A percentile compares a stretch with the other conserved stretches of the same genome.
Evolutionary conservation across 2,797 vertebrate genomes (phyloP).

Genomic region (Acrossocheilus fasciatus): DNA sequence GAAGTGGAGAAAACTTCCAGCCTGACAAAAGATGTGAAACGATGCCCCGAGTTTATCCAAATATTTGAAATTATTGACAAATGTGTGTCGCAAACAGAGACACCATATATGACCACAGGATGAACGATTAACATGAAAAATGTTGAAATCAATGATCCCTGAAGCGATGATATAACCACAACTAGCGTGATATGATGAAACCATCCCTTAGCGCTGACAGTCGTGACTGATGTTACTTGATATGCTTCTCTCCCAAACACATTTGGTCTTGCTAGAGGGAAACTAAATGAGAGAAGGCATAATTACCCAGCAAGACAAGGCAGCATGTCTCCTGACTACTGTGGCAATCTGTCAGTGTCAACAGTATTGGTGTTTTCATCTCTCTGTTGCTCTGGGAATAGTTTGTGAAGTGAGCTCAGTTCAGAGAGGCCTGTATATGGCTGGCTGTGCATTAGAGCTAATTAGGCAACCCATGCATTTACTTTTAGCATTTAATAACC

Average conservation of each 20-base stretch:
- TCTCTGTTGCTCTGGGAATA: slow-evolving; percentile 21
- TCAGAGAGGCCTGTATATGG: slow-evolving; percentile 4
- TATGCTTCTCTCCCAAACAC: slow-evolving; percentile 43
- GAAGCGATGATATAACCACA: slow-evolving; percentile 25
- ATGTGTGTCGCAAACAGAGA: not conserved
- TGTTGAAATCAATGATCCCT: slow-evolving; percentile 31
- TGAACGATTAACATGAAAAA: slow-evolving; percentile 22
- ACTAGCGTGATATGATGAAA: slow-evolving; percentile 34
- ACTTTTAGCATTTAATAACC: not conserved
- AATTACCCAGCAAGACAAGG: slow-evolving; percentile 50
- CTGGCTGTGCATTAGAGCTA: not conserved
- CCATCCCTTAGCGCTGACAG: slow-evolving; percentile 28
- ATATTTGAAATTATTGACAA: not conserved
- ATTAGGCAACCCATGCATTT: not conserved
- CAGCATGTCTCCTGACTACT: slow-evolving; percentile 43
- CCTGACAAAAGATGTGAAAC: not conserved
- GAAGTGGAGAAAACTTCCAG: not conserved
- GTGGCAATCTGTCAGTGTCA: slow-evolving; percentile 45
- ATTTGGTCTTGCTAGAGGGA: slow-evolving; percentile 45
- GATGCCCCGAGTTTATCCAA: not conserved
- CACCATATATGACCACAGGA: not conserved
- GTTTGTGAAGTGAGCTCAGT: slow-evolving; percentile 17
- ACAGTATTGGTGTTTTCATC: slow-evolving; percentile 26
- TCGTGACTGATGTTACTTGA: slow-evolving; percentile 31
- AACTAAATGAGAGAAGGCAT: slow-evolving; percentile 48